phyloP scores from a whole-genome alignment of 2,888 invertebrate species.

The Subacronicta megacephala region DNA sequence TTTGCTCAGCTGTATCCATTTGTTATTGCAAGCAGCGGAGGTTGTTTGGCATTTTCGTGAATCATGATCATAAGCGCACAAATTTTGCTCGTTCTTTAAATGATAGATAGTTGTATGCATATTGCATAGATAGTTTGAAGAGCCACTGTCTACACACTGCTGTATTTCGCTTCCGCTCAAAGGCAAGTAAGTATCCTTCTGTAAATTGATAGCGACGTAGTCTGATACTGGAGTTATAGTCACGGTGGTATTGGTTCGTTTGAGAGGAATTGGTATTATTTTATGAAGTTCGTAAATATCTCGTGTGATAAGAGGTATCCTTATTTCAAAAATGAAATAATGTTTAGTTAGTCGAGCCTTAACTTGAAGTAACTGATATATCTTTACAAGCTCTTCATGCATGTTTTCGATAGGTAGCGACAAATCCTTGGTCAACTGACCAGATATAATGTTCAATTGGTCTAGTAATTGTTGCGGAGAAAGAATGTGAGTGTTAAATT shows the following conservation, averaged over 20 bases:
- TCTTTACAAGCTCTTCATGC: background rate
- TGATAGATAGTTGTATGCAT: background rate
- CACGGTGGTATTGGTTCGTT: background rate
- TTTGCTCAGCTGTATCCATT: background rate
- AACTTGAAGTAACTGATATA: slow-evolving; percentile 1
- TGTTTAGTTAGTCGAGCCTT: background rate
- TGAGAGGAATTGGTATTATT: background rate
- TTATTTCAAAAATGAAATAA: slow-evolving; percentile 3
- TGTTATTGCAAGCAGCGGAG: background rate
- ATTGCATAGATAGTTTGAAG: background rate
- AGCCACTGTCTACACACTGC: too few relatives aligned
- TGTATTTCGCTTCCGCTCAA: too few relatives aligned
- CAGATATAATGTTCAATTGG: background rate
- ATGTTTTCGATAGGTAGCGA: background rate
- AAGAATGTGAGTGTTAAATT: background rate
- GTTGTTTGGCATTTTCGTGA: background rate
- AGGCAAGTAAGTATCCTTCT: too few relatives aligned
- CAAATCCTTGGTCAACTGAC: background rate
- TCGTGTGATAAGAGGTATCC: slow-evolving; percentile 1
- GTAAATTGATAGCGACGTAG: background rate
- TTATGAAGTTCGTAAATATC: background rate
- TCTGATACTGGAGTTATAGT: slow-evolving; percentile 7
- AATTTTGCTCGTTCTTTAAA: background rate
- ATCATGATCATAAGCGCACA: background rate
- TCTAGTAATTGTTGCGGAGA: background rate